Evolutionary conservation across 2,888 invertebrate genomes (phyloP), one percentile per base, ranked within the genome.

Genomic region (Stenurella melanura): DNA sequence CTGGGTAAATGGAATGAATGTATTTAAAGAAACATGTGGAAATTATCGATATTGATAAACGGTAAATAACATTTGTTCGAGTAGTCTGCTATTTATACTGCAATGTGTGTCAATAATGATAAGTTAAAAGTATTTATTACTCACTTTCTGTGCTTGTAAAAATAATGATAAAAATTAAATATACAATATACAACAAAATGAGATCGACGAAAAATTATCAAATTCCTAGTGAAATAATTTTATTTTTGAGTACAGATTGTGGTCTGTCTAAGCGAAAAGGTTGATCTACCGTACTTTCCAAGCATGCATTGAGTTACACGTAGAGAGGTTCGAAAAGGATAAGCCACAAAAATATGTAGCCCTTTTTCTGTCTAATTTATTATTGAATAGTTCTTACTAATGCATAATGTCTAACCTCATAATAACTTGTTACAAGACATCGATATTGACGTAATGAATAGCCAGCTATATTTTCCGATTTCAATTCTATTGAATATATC

Each of bases 31-130:
- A 56, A 68, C 30, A 56, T 30, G 10, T 68, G 68, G 11, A 57
- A 54, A 68, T 67, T 11, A n/a, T 50, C 11, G 38, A 63, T 63
- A 63, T 1, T 18, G 11, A 63, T n/a, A 18, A 63, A 11, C 58
- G 21, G 58, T 19, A 58, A 19, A 58, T 19, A 58, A 9, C 4
- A 18, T 9, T 56, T 17, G 17, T 18, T 18, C 56, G 54, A 11
- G 3, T 15, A n/a, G n/a, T 54, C 56, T 17, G 56, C 1, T 19
- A 58, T 58, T n/a, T n/a, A n/a, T 21, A 15, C 19, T 19, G 15
- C 21, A 58, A 58, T 19, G 11, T 58, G 18, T 18, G 15, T 58
- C 58, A 58, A 21, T 58, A 19, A 12, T 58, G 58, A 58, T 58
- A 58, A 58, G 18, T 56, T 15, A 26, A 56, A 17, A 58, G 12